Evolutionary conservation across 1,140 invertebrate species (phyloP), one percentile per base, ranked within the genome.

Genomic region (Adoxophyes honmai): DNA sequence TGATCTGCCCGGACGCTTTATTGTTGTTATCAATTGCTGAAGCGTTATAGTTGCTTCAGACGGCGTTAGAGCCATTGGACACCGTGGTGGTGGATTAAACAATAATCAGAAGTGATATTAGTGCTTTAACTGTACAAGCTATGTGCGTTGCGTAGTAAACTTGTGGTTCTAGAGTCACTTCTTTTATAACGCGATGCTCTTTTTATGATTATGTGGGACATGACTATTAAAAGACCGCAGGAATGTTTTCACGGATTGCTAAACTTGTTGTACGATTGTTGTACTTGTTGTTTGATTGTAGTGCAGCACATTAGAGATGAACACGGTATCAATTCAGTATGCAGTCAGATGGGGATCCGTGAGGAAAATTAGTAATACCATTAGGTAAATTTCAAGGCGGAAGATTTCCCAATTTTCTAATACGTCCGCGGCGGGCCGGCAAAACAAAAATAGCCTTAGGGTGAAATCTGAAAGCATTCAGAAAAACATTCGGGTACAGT

Each of bases 401-500:
- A 7, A 33, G n/a, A 11, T 13, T 34, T 35, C 34, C 15, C 42
- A 67, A 75, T 75, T 81, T 75, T 67, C 66, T 77, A 69, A 83
- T 75, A 83, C 74, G 73, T 73, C 69, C 76, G 15, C 9, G 18
- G 14, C 16, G 42, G 42, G 16, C 18, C 11, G 72, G 62, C 74
- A 69, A 70, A 75, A 80, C 74, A 79, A 70, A 80, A 84, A 82
- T 81, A 83, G 78, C 81, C 85, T 69, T 75, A 63, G 68, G 80
- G 85, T 79, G 73, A 78, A 85, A 84, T 84, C 85, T 82, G 70
- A 75, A 85, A 83, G 80, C 81, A 75, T 76, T 74, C 79, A 86
- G 81, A 86, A 85, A 82, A 86, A 81, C 81, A 81, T 73, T 88
- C 72, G 77, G 65, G 70, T 66, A 71, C 72, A 71, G 73, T 71